These are phyloP conservation scores for Hemiprocne comata DNA, from an alignment of 2,113 vertebrate species.

Conservation along the genomic window DNA sequence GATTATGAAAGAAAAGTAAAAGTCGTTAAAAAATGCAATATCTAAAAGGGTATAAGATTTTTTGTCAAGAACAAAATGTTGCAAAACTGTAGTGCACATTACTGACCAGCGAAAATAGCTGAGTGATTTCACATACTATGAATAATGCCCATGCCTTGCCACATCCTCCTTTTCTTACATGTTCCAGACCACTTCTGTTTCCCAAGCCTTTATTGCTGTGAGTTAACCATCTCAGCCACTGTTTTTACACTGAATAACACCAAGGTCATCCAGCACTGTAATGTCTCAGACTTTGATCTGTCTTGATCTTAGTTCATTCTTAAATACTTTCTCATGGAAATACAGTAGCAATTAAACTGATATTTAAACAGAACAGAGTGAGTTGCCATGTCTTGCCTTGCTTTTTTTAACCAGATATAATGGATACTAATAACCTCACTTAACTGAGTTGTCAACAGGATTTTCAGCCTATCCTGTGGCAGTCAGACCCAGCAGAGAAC, in stretches of 20 bases:
- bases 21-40: neutral
- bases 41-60: neutral
- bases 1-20: neutral
- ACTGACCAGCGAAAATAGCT: neutral
- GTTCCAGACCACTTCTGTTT: neutral
- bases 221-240: neutral
- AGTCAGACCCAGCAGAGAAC: neutral
- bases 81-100: neutral
- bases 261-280: neutral
- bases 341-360: neutral
- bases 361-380: neutral
- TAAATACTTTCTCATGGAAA: neutral
- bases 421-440: neutral
- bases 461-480: neutral
- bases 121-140: neutral
- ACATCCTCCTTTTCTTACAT: neutral
- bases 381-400: neutral
- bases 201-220: neutral
- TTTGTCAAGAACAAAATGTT: neutral
- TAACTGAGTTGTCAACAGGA: neutral
- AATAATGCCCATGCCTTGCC: neutral
- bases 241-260: neutral
- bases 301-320: neutral
- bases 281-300: neutral
- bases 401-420: neutral